Conservation (phyloP, 2,888 invertebrate genomes). For the Pollenia amentaria region DNA sequence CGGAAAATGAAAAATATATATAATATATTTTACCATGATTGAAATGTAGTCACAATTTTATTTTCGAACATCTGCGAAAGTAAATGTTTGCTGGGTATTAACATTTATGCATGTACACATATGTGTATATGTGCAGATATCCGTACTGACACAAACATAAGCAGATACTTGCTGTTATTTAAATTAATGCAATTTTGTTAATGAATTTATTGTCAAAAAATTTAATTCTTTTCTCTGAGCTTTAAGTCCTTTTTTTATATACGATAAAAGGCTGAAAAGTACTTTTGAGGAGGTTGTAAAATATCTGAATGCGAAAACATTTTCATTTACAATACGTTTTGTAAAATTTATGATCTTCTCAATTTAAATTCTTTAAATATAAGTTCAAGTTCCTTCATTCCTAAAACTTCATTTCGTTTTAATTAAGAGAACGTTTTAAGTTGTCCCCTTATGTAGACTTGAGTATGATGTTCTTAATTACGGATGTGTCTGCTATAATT, state of each 20-base stretch:
- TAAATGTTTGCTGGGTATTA: no score
- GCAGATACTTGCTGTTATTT: neutral
- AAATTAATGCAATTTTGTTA: conserved; percentile 44
- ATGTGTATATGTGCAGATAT: neutral
- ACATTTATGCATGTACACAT: neutral
- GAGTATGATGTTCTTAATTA: neutral
- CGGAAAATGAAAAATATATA: no score
- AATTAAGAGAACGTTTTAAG: neutral
- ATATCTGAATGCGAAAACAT: neutral
- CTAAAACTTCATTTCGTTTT: no score
- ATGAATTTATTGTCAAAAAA: conserved; percentile 64
- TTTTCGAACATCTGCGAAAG: no score
- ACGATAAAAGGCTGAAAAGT: neutral
- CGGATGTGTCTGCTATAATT: conserved; percentile 12
- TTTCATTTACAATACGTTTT: no score
- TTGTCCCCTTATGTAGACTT: neutral
- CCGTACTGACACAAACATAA: neutral
- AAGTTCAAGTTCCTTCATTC: no score
- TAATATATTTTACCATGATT: no score
- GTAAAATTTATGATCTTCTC: no score
- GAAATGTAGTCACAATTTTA: no score
- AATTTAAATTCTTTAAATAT: no score
- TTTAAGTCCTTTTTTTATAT: neutral
- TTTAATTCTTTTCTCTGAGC: conserved; percentile 32
- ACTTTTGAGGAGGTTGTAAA: neutral